phyloP scores from a whole-genome alignment of 2,113 vertebrate genomes.

The Megaptera novaeangliae region DNA sequence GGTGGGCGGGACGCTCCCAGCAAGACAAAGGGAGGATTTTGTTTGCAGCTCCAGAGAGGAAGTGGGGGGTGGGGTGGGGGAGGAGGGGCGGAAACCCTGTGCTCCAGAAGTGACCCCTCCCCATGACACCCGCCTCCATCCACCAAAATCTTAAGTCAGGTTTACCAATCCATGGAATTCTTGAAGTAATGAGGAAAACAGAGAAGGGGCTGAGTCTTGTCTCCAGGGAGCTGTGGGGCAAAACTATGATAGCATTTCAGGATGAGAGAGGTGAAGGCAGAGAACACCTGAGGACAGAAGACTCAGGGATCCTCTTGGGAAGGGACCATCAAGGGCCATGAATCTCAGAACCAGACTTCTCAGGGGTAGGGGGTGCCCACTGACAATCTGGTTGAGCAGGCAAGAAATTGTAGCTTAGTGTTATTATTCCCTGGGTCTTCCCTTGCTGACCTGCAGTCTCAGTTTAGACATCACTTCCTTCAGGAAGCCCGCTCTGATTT shows the following conservation, averaged over 20 bases:
- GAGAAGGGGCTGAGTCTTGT: background rate
- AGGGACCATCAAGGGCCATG: background rate
- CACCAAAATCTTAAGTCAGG: slow-evolving; percentile 4
- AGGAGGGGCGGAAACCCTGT: background rate
- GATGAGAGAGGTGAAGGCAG: background rate
- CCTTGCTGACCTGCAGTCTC: background rate
- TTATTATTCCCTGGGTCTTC: background rate
- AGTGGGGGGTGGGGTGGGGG: background rate
- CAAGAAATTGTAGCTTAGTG: background rate
- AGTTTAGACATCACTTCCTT: background rate
- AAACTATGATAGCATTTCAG: background rate
- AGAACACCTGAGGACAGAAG: background rate
- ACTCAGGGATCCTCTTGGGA: background rate
- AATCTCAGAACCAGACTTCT: background rate
- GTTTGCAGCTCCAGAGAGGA: slow-evolving; percentile 54
- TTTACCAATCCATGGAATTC: background rate
- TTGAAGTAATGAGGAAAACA: background rate
- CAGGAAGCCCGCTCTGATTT: background rate
- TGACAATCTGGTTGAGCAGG: background rate
- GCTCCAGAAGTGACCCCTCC: slow-evolving; percentile 22
- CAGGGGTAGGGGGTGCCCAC: background rate
- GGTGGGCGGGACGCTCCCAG: background rate
- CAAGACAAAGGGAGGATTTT: slow-evolving; percentile 67
- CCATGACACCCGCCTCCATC: background rate
- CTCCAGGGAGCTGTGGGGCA: background rate